Percentiles rank a stretch among this genome's conserved stretches.
These are phyloP conservation scores for Lordiphosa stackelbergi DNA, from an alignment of 1,140 invertebrate genomes.

Conservation along the genomic window DNA sequence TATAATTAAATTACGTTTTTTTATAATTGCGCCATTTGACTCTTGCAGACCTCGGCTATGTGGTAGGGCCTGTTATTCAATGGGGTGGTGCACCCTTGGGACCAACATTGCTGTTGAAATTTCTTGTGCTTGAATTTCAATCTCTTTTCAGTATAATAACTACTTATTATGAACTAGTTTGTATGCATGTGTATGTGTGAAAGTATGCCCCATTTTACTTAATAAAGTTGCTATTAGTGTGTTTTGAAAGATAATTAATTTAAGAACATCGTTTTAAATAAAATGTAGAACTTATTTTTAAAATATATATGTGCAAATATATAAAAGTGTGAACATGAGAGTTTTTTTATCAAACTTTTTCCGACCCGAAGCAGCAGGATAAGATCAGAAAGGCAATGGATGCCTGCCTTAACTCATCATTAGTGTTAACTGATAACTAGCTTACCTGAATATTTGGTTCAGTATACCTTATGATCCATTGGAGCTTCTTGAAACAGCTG, in stretches of 20 bases:
- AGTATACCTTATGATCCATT: no score
- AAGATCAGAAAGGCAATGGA: no score
- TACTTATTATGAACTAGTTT: slow-evolving; percentile 10
- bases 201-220: slow-evolving; percentile 38
- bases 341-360: no score
- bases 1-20: neutral
- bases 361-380: no score
- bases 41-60: slow-evolving; percentile 44
- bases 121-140: slow-evolving; percentile 29
- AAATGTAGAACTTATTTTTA: no score
- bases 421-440: no score
- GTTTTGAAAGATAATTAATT: slow-evolving; percentile 1
- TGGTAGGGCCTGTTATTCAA: slow-evolving; percentile 29
- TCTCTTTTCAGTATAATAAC: slow-evolving; percentile 30
- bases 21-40: neutral
- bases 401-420: no score
- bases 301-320: no score
- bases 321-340: no score
- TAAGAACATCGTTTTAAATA: neutral
- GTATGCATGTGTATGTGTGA: slow-evolving; percentile 14
- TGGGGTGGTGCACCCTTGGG: slow-evolving; percentile 14
- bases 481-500: no score
- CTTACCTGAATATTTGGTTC: no score
- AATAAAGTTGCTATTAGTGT: slow-evolving; percentile 37
- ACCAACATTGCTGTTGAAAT: slow-evolving; percentile 40